Percentiles rank a stretch among this genome's conserved stretches.
Evolutionary conservation across 2,113 vertebrate species (phyloP).

Genomic region (Caranx ignobilis): DNA sequence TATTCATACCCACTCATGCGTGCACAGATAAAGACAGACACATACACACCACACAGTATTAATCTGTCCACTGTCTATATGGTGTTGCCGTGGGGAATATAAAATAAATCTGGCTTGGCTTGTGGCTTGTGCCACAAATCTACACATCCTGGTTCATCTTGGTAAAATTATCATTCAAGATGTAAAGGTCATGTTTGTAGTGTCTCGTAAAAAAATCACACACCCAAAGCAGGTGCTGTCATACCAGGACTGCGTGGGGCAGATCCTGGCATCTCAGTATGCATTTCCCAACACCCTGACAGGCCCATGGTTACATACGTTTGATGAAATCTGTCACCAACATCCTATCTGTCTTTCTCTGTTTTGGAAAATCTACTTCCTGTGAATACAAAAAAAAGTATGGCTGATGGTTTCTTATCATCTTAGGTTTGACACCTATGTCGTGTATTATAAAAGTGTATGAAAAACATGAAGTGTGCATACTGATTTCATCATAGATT

Average conservation of each 20-base stretch:
- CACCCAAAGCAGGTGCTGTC: slow-evolving; percentile 34
- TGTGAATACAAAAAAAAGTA: slow-evolving; percentile 21
- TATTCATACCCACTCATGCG: slow-evolving; percentile 39
- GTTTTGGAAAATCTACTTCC: not conserved
- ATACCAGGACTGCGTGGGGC: not conserved
- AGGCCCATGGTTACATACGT: slow-evolving; percentile 1
- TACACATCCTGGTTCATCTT: not conserved
- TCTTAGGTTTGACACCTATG: not conserved
- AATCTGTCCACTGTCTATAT: not conserved
- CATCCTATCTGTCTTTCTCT: not conserved
- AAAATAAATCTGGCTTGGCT: not conserved
- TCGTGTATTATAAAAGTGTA: not conserved
- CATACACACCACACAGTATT: not conserved
- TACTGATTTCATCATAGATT: not conserved
- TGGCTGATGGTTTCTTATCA: not conserved
- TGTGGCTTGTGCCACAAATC: not conserved
- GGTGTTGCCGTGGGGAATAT: not conserved
- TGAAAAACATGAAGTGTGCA: not conserved
- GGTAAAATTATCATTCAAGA: not conserved
- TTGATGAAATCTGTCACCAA: slow-evolving; percentile 9
- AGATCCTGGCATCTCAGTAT: slow-evolving; percentile 7
- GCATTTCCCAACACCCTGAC: slow-evolving; percentile 40
- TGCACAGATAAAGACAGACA: slow-evolving; percentile 20
- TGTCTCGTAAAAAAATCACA: slow-evolving; percentile 3
- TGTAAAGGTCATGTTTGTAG: slow-evolving; percentile 4